Evolutionary conservation across 2,888 invertebrate species (phyloP).

Genomic region (Archips xylosteana): DNA sequence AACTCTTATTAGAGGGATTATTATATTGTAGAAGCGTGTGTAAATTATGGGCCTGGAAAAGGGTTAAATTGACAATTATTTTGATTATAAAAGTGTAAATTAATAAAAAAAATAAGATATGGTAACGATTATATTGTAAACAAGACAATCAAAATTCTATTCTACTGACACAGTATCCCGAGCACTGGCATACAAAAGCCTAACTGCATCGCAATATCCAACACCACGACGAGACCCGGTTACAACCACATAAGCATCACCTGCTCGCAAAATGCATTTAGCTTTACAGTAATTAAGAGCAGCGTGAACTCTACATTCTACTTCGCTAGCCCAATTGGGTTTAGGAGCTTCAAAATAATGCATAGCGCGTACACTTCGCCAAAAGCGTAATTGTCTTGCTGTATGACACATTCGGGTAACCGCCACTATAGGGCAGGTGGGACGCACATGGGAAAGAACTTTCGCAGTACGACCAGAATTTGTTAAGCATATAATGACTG

Average conservation of each 20-base stretch:
- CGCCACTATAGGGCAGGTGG: conserved; percentile 91
- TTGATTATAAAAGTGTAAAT: too few species aligned
- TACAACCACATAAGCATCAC: conserved; percentile 75
- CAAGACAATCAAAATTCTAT: conserved; percentile 12
- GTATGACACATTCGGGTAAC: conserved; percentile 89
- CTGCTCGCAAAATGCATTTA: conserved; percentile 71
- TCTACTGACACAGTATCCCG: conserved; percentile 61
- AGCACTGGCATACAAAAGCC: conserved; percentile 74
- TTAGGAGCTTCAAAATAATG: conserved; percentile 78
- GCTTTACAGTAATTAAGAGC: conserved; percentile 78
- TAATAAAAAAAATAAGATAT: too few species aligned
- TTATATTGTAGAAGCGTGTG: too few species aligned
- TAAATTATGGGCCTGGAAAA: too few species aligned
- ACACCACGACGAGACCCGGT: conserved; percentile 73
- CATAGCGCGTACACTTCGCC: conserved; percentile 81
- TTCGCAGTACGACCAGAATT: conserved; percentile 90
- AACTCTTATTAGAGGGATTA: too few species aligned
- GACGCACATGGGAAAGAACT: conserved; percentile 88
- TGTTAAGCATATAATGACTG: conserved; percentile 90
- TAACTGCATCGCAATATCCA: conserved; percentile 75
- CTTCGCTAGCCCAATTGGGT: conserved; percentile 67
- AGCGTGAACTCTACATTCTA: conserved; percentile 69
- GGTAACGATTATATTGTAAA: not conserved
- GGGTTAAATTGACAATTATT: too few species aligned
- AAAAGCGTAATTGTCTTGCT: conserved; percentile 86